A percentile compares a stretch with the other conserved stretches of the same genome.
Evolutionary conservation across 2,888 invertebrate genomes (phyloP).

Genomic region (Phrixothrix hirtus): DNA sequence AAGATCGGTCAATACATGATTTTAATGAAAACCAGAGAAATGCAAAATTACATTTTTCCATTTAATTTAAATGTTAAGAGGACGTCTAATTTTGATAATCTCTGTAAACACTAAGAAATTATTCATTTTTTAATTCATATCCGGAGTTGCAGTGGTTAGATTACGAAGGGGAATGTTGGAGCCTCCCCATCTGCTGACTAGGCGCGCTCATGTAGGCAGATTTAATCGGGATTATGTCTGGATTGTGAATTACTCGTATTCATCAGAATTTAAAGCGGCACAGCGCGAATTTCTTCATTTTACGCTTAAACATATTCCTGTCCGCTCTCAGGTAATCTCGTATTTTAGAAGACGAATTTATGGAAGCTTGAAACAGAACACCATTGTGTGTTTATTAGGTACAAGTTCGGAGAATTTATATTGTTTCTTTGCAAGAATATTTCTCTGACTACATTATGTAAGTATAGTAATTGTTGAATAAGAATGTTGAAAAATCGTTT

Average conservation of each 20-base stretch:
- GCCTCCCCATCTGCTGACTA: slow-evolving; percentile 24
- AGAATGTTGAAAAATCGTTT: slow-evolving; percentile 1
- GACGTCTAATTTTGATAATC: too few species aligned
- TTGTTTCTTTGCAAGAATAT: slow-evolving; percentile 19
- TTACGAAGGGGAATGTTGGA: slow-evolving; percentile 20
- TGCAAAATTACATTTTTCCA: too few species aligned
- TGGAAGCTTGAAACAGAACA: slow-evolving; percentile 29
- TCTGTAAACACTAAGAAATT: too few species aligned
- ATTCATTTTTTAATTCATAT: slow-evolving; percentile 16
- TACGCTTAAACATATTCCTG: too few species aligned
- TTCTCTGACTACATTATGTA: background rate
- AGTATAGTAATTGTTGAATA: background rate
- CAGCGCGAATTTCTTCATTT: background rate
- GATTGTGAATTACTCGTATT: slow-evolving; percentile 32
- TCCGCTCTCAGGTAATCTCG: too few species aligned
- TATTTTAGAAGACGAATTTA: slow-evolving; percentile 31
- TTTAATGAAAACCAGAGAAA: too few species aligned
- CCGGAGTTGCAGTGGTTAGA: slow-evolving; percentile 9
- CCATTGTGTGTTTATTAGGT: slow-evolving; percentile 41
- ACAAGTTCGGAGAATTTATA: slow-evolving; percentile 25
- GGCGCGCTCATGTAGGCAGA: slow-evolving; percentile 32
- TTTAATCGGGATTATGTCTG: slow-evolving; percentile 36
- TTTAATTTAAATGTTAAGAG: too few species aligned
- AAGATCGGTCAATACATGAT: too few species aligned
- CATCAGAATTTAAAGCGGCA: slow-evolving; percentile 14